phyloP scores from a whole-genome alignment of 1,140 invertebrate genomes.

The Penaeus vannamei region DNA sequence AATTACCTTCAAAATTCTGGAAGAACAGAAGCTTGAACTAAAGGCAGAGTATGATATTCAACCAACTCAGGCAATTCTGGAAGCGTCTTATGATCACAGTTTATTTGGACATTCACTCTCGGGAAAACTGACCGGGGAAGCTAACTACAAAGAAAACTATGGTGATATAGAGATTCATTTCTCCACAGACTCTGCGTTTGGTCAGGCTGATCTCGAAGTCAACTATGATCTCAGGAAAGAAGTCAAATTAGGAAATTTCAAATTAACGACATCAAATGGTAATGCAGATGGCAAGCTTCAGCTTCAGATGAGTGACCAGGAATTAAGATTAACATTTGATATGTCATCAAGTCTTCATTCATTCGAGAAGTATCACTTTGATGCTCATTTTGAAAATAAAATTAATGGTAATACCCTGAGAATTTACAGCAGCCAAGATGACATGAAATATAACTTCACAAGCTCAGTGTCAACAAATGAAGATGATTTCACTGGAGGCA shows the following conservation, averaged over 20 bases:
- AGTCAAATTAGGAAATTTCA: neutral
- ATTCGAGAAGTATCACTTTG: neutral
- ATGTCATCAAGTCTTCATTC: neutral
- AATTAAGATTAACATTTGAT: neutral
- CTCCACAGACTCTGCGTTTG: neutral
- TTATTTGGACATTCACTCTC: neutral
- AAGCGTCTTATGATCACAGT: neutral
- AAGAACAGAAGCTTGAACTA: neutral
- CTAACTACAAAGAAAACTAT: neutral
- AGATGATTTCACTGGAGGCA: too few species aligned
- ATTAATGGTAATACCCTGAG: neutral
- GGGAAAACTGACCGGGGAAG: neutral
- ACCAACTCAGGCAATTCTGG: neutral
- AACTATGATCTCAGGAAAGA: neutral
- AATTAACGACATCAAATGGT: neutral
- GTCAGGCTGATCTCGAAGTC: neutral
- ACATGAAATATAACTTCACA: neutral
- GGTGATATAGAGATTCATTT: conserved; percentile 5
- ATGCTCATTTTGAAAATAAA: neutral
- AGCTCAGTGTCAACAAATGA: too few species aligned
- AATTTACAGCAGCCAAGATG: neutral
- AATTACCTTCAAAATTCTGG: neutral
- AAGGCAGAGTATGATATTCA: neutral
- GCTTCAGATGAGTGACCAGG: neutral
- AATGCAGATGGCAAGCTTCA: neutral